These are phyloP conservation scores for Drosophila tani DNA, from an alignment of 1,140 invertebrate genomes.

Conservation along the genomic window DNA sequence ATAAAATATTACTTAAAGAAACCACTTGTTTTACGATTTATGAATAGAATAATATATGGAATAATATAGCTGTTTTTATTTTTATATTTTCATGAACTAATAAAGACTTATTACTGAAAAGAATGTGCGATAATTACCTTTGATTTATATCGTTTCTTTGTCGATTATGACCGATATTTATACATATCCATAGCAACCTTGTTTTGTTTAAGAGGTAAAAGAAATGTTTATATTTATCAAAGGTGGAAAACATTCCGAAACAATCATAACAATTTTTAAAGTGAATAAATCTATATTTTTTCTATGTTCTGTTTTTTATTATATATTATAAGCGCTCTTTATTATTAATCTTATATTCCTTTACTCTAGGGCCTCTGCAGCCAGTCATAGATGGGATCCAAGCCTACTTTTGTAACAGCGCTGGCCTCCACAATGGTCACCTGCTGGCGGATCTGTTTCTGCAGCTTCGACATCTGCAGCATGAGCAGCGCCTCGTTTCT, in stretches of 20 bases:
- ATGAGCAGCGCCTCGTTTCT: slow-evolving; percentile 92
- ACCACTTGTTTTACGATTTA: no score
- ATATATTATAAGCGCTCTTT: neutral
- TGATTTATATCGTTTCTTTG: neutral
- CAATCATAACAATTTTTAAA: no score
- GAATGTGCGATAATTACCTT: neutral
- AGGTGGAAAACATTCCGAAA: no score
- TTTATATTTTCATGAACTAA: no score
- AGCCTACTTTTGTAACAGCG: slow-evolving; percentile 89
- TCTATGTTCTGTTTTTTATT: neutral
- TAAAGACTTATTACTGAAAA: no score
- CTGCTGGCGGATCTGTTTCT: slow-evolving; percentile 88
- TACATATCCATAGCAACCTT: neutral
- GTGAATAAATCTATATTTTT: neutral
- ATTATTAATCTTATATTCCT: neutral
- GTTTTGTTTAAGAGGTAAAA: neutral
- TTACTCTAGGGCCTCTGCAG: slow-evolving; percentile 77
- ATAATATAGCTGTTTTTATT: no score
- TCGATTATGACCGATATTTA: neutral
- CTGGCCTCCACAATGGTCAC: slow-evolving; percentile 90
- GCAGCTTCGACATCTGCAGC: slow-evolving; percentile 89
- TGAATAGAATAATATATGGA: no score
- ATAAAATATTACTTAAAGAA: no score
- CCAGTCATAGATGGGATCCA: slow-evolving; percentile 89
- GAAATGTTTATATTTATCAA: no score